Base-by-base conservation (phyloP, 2,888 invertebrate species). In the Abrostola tripartita region DNA sequence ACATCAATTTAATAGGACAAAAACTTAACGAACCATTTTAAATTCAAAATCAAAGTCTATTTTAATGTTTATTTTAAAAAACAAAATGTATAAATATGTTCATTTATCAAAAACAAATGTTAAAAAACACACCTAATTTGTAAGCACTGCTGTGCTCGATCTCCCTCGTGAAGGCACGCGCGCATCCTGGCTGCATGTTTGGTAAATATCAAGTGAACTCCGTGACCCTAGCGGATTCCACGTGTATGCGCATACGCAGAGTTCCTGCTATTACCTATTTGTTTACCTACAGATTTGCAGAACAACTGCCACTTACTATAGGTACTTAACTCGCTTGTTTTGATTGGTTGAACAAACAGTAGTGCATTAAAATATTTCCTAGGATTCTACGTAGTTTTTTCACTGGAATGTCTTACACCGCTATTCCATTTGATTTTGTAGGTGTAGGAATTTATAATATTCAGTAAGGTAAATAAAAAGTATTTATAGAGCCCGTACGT, bases 191-290 rank as follows among this genome's bases (percentile, higher is more conserved):
- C 80, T 67, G 70, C 76, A 72, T 88, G 89, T 90, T 90, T 89
- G 85, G 90, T 91, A 91, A 92, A 92, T 88, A 92, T 80, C 77
- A 79, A 73, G 72, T 90, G 91, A 92, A 90, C 92, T 87, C 87
- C 10, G 52, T 86, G 90, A 91, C 90, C 90, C 83, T 78, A 59
- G 59, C 63, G 51, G 59, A 52, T 52, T 64, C 73, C 81, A 79
- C 79, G 74, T 71, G 75, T 74, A 65, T 65, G 72, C 60, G 59
- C 38, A 14, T 73, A 80, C 61, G 56, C 66, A 69, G 49, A 53
- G 56, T 79, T 77, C 78, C 74, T 69, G 66, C 63, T 71, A 60
- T 44, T 63, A 53, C 68, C 52, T 53, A 55, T 63, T 59, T 71
- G 65, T 78, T 65, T 78, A 62, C 11, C 40, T 12, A 10, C 11